phyloP scores from a whole-genome alignment of 2,113 vertebrate genomes.

The Bufo gargarizans region DNA sequence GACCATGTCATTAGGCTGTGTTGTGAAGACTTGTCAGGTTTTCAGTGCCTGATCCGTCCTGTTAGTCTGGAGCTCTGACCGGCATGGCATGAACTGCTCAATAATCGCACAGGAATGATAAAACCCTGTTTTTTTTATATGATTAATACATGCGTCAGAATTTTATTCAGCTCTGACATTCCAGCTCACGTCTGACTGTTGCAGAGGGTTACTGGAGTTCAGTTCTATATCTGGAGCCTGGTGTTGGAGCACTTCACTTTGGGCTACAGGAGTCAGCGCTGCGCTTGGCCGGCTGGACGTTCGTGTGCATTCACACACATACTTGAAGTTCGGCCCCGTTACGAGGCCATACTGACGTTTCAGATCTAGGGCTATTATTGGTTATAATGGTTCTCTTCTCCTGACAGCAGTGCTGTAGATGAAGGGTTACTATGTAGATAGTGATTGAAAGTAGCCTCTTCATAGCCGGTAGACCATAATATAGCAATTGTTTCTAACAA shows the following conservation, averaged over 20 bases:
- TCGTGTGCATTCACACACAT: not conserved
- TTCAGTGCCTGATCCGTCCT: not conserved
- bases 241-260: not conserved
- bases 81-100: not conserved
- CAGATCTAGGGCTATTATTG: not conserved
- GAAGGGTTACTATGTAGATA: not conserved
- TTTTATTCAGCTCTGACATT: not conserved
- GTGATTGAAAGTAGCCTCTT: not conserved
- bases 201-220: constrained; percentile 33
- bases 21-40: no score
- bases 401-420: not conserved
- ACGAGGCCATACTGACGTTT: not conserved
- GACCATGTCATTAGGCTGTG: no score
- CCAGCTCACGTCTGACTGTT: not conserved
- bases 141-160: not conserved
- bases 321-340: not conserved
- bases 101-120: not conserved
- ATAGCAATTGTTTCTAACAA: not conserved
- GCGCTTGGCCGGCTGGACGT: not conserved
- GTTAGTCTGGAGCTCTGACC: not conserved
- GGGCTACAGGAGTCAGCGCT: not conserved
- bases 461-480: not conserved
- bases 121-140: not conserved
- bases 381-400: not conserved
- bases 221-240: not conserved